A percentile compares a stretch with the other conserved stretches of the same genome.
phyloP scores from a whole-genome alignment of 2,888 invertebrate species.

The Heliconius ethilla region DNA sequence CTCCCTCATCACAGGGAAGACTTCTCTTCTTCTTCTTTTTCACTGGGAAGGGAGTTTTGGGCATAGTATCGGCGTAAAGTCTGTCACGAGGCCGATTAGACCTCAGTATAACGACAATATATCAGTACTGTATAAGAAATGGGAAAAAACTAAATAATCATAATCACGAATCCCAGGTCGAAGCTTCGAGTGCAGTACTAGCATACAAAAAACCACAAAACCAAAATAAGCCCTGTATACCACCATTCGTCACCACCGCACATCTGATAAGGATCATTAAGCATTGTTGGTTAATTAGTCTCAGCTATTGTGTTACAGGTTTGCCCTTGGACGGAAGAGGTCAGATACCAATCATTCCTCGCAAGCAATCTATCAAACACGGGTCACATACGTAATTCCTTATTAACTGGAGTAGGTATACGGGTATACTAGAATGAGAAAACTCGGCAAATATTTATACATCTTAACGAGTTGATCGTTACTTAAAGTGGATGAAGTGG shows the following conservation, averaged over 20 bases:
- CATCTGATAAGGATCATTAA: constrained; percentile 23
- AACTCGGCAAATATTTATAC: constrained; percentile 16
- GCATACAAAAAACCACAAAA: background rate
- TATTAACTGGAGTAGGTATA: constrained; percentile 19
- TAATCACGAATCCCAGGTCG: background rate
- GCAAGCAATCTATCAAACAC: constrained; percentile 31
- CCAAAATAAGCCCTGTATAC: background rate
- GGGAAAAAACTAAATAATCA: background rate
- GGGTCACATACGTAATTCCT: constrained; percentile 25
- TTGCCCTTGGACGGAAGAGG: constrained; percentile 24
- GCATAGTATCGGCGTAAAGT: background rate
- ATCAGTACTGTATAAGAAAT: background rate
- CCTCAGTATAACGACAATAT: background rate
- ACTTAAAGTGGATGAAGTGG: constrained; percentile 7
- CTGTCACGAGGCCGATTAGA: background rate
- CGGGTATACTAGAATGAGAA: constrained; percentile 8
- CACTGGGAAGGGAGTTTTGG: background rate
- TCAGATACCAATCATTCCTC: constrained; percentile 32
- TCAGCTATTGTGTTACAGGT: constrained; percentile 26
- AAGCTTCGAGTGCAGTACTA: background rate
- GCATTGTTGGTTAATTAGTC: constrained; percentile 29
- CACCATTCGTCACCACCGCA: background rate
- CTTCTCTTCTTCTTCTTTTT: no score
- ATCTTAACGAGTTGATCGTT: constrained; percentile 4
- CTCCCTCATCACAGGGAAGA: background rate